phyloP scores from a whole-genome alignment of 1,140 invertebrate genomes.

The Drosophila varians region DNA sequence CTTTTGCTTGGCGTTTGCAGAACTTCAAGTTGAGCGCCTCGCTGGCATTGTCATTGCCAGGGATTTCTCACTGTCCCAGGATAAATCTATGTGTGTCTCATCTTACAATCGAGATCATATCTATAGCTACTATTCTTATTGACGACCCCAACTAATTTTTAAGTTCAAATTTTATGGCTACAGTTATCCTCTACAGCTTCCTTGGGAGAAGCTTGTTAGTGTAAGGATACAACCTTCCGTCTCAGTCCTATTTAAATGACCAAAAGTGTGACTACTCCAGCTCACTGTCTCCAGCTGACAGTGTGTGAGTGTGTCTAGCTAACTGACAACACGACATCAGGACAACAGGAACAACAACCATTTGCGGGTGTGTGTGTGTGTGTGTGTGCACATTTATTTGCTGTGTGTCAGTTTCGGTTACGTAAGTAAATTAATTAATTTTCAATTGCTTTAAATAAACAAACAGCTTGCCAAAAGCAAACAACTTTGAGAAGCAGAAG shows the following conservation, averaged over 20 bases:
- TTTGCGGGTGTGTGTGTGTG: not conserved
- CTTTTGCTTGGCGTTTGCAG: constrained; percentile 42
- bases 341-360: constrained; percentile 24
- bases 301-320: constrained; percentile 29
- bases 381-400: constrained; percentile 67
- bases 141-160: too few relatives aligned
- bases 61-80: constrained; percentile 22
- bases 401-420: constrained; percentile 78
- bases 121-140: not conserved
- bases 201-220: too few relatives aligned
- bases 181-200: too few relatives aligned
- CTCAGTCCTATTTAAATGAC: not conserved
- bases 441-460: constrained; percentile 81
- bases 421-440: constrained; percentile 82
- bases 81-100: not conserved
- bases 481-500: constrained; percentile 36
- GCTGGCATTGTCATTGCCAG: constrained; percentile 68
- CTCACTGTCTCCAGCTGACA: constrained; percentile 10
- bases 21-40: constrained; percentile 73
- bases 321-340: constrained; percentile 58
- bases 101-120: not conserved
- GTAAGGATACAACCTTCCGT: too few relatives aligned
- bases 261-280: not conserved
- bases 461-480: constrained; percentile 66
- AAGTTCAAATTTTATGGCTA: too few relatives aligned